phyloP scores from a whole-genome alignment of 1,140 invertebrate genomes.

The Ceratina australensis region DNA sequence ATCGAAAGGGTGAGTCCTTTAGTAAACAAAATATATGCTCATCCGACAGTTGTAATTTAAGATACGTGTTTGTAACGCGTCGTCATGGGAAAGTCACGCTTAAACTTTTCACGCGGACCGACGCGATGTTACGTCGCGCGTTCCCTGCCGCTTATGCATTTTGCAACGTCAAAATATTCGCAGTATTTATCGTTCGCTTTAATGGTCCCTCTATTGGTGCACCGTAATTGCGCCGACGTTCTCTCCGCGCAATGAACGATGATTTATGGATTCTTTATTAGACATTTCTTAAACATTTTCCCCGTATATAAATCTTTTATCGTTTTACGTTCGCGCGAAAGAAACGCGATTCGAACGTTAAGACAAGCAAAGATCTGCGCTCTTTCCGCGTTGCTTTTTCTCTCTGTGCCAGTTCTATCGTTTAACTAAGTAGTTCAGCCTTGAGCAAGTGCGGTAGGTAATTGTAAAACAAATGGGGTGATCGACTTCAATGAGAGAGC shows the following conservation, averaged over 20 bases:
- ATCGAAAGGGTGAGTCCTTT: conserved; percentile 1
- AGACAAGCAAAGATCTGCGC: background rate
- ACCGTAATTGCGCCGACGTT: background rate
- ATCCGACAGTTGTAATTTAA: background rate
- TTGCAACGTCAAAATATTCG: conserved; percentile 38
- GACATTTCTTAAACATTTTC: conserved; percentile 12
- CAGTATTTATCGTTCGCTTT: conserved; percentile 32
- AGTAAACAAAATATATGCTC: background rate
- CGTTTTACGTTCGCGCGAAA: background rate
- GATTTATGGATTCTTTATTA: conserved; percentile 42
- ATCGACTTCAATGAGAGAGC: conserved; percentile 27
- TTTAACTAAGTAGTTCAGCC: conserved; percentile 3
- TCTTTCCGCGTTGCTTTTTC: background rate
- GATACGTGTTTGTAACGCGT: background rate
- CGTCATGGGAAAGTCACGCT: conserved; percentile 25
- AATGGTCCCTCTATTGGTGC: conserved; percentile 7
- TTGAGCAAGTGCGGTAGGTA: conserved; percentile 16
- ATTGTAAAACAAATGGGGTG: conserved; percentile 43
- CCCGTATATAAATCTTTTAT: background rate
- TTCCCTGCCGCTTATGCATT: background rate
- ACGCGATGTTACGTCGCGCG: background rate
- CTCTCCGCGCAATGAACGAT: conserved; percentile 3
- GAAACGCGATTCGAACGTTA: background rate
- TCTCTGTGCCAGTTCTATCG: background rate
- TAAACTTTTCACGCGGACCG: conserved; percentile 27